A percentile compares a stretch with the other conserved stretches of the same genome.
Conservation (phyloP, 2,113 vertebrate species). For the Shinisaurus crocodilurus region DNA sequence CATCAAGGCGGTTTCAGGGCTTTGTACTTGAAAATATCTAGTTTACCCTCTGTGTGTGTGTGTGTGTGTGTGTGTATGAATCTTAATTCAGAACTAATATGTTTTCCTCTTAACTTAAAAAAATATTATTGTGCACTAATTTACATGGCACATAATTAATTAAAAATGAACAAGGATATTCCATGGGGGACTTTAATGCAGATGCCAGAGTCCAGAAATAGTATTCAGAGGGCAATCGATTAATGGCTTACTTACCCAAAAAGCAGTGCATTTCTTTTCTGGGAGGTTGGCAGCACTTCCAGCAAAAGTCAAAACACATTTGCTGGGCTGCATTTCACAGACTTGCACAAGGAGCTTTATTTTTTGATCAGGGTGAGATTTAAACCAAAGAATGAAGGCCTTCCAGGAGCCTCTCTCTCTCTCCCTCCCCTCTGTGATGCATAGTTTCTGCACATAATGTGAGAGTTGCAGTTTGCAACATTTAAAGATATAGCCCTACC, state of each 20-base stretch:
- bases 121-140: slow-evolving; percentile 73
- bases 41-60: background rate
- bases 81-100: slow-evolving; percentile 73
- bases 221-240: slow-evolving; percentile 66
- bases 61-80: slow-evolving; percentile 2
- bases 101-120: slow-evolving; percentile 67
- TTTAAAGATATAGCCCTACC: background rate
- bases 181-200: slow-evolving; percentile 68
- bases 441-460: background rate
- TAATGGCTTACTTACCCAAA: slow-evolving; percentile 65
- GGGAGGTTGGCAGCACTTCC: slow-evolving; percentile 45
- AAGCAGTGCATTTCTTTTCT: slow-evolving; percentile 53
- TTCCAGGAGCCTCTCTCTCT: background rate
- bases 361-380: slow-evolving; percentile 29
- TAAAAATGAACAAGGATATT: slow-evolving; percentile 78
- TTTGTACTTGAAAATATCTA: slow-evolving; percentile 69
- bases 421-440: background rate
- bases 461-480: accelerated
- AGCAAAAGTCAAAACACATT: slow-evolving; percentile 57
- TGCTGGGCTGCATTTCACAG: slow-evolving; percentile 16
- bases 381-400: slow-evolving; percentile 16
- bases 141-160: slow-evolving; percentile 80
- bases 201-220: slow-evolving; percentile 66
- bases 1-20: slow-evolving; percentile 63
- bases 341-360: slow-evolving; percentile 28